Evolutionary conservation across 2,888 invertebrate species (phyloP).

Genomic region (Aphrophora alni): DNA sequence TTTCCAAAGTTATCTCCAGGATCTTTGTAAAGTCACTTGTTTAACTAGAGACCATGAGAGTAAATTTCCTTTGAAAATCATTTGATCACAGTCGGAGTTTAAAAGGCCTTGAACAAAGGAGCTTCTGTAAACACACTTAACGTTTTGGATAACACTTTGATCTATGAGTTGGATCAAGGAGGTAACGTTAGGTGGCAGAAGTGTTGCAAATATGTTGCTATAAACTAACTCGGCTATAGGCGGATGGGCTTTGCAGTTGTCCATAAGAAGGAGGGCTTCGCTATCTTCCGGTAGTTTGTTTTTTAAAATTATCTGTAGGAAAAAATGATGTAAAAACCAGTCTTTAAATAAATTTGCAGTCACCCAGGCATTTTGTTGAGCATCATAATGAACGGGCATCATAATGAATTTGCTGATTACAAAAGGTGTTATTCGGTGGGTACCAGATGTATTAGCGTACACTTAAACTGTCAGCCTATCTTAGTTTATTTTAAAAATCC

Average conservation of each 20-base stretch:
- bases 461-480: constrained; percentile 19
- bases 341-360: constrained; percentile 18
- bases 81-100: too few species aligned
- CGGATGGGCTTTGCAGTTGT: constrained; percentile 17
- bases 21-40: too few species aligned
- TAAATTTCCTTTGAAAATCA: too few species aligned
- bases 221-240: background rate
- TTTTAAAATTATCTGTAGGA: constrained; percentile 23
- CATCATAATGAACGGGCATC: constrained; percentile 11
- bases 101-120: too few species aligned
- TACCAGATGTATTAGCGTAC: constrained; percentile 14
- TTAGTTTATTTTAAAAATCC: background rate
- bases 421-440: constrained; percentile 12
- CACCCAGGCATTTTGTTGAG: constrained; percentile 31
- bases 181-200: background rate
- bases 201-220: background rate
- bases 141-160: background rate
- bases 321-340: constrained; percentile 27
- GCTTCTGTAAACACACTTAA: too few species aligned
- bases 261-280: background rate
- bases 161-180: constrained; percentile 12
- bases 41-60: too few species aligned
- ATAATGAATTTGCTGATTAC: background rate
- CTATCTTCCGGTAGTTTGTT: constrained; percentile 6
- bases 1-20: too few species aligned